phyloP scores from a whole-genome alignment of 2,113 vertebrate genomes.

The Alaudala cheleensis region DNA sequence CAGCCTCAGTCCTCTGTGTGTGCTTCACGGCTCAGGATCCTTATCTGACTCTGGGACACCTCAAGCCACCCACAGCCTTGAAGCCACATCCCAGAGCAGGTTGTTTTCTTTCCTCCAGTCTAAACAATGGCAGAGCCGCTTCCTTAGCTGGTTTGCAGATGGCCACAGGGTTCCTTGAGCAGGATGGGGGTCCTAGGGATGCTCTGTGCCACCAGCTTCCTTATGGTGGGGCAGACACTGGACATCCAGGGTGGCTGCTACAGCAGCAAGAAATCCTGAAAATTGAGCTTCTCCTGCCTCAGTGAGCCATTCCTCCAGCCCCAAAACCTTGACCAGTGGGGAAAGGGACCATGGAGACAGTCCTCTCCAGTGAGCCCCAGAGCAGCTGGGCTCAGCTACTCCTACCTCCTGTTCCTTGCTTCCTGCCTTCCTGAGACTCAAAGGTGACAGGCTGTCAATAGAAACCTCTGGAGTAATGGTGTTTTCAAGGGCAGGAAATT shows the following conservation, averaged over 20 bases:
- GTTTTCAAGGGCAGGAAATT: not conserved
- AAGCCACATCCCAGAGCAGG: not conserved
- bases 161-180: not conserved
- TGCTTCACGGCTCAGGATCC: not conserved
- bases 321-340: not conserved
- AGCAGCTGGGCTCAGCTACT: not conserved
- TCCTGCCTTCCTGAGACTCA: not conserved
- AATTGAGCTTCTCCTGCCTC: not conserved
- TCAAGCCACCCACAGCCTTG: not conserved
- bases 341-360: not conserved
- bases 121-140: not conserved
- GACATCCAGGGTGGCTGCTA: not conserved
- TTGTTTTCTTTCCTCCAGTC: not conserved
- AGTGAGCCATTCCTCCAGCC: not conserved
- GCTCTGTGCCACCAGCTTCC: not conserved
- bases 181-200: not conserved
- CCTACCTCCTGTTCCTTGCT: not conserved
- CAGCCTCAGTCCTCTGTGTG: rapidly evolving
- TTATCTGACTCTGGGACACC: not conserved
- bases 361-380: not conserved
- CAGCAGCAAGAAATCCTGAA: not conserved
- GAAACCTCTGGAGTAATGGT: not conserved
- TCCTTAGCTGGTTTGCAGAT: not conserved
- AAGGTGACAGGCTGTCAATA: not conserved
- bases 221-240: not conserved